These are phyloP conservation scores for Campylomormyrus numenius DNA, from an alignment of 2,113 vertebrate species.

Conservation along the genomic window DNA sequence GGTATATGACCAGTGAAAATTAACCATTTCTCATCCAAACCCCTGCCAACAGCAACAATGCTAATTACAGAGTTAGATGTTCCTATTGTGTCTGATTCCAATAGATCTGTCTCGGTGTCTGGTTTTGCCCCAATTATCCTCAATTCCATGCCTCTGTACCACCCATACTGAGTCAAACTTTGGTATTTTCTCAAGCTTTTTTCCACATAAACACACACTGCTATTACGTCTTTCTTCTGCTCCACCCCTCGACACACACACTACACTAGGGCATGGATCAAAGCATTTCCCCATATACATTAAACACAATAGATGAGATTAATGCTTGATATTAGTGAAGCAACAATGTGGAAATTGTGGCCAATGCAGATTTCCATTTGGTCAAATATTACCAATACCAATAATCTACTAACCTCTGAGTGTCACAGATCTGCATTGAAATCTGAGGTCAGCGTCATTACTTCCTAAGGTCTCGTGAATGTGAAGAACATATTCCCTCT, in stretches of 20 bases:
- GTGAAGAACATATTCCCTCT: not conserved
- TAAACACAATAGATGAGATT: not conserved
- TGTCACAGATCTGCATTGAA: not conserved
- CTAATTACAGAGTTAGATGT: not conserved
- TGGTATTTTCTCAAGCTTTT: not conserved
- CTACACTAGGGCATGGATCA: not conserved
- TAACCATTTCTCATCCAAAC: not conserved
- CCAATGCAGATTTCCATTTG: not conserved
- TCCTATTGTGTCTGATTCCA: not conserved
- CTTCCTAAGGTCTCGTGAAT: not conserved
- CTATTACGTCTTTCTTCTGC: not conserved
- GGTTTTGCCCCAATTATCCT: not conserved
- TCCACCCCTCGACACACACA: not conserved
- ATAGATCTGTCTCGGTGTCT: not conserved
- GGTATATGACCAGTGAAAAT: not conserved
- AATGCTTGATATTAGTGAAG: not conserved
- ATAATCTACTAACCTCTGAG: not conserved
- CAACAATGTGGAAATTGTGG: not conserved
- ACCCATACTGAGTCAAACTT: not conserved
- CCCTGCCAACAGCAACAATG: not conserved
- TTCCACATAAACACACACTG: not conserved
- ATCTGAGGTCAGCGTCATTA: not conserved
- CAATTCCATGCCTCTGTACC: not conserved
- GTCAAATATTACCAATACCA: not conserved
- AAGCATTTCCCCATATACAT: not conserved